phyloP scores from a whole-genome alignment of 2,113 vertebrate species.

The Caretta caretta region DNA sequence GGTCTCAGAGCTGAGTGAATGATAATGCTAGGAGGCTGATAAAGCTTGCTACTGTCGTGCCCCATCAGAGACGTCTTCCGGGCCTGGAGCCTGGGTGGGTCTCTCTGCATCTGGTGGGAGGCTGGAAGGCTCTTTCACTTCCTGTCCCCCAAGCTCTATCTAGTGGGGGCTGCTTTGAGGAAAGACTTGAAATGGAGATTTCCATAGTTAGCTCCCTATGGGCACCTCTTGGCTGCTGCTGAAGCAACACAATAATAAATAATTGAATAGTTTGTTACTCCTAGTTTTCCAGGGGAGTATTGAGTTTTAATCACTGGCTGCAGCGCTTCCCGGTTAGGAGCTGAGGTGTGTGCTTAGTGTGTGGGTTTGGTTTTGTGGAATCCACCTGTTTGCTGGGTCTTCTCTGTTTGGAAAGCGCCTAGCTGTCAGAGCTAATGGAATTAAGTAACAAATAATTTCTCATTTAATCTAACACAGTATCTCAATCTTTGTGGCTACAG shows the following conservation, averaged over 20 bases:
- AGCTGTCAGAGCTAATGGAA: neutral
- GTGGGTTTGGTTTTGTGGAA: neutral
- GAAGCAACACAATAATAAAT: neutral
- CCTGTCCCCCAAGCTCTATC: neutral
- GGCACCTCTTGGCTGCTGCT: neutral
- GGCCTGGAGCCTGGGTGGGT: neutral
- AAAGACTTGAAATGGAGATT: neutral
- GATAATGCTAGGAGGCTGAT: neutral
- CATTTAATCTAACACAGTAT: neutral
- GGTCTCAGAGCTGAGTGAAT: neutral
- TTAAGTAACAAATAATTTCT: neutral
- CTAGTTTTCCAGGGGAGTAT: accelerated
- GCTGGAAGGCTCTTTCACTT: neutral
- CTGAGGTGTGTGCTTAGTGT: too few relatives aligned
- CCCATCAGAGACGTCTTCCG: neutral
- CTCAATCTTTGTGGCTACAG: neutral
- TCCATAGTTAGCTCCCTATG: neutral
- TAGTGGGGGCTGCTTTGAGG: neutral
- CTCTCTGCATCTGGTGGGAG: neutral
- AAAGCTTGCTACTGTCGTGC: neutral
- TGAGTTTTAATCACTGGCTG: neutral
- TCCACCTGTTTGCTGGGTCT: neutral
- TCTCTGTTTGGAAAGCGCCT: neutral
- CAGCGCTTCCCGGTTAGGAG: accelerated
- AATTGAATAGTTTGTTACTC: accelerated